Evolutionary conservation across 2,113 vertebrate species (phyloP), one percentile per base, ranked within the genome.

Genomic region (Nanorana parkeri): DNA sequence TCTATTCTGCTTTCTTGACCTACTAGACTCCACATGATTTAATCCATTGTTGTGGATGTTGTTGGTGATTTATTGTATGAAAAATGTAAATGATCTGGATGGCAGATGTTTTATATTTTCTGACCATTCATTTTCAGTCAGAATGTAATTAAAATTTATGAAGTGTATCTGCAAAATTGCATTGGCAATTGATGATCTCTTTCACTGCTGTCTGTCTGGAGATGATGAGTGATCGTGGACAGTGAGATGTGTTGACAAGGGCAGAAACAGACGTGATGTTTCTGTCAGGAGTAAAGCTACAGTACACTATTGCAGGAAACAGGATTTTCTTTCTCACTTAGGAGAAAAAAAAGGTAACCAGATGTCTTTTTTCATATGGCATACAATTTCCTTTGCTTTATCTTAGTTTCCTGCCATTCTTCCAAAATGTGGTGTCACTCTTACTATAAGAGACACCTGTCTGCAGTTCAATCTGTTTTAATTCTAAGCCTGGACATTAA

Each of bases 31-130:
- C 91, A 87, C 86, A 88, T 92, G 92, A 94, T 92, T 93, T 91
- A 94, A 92, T 90, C 89, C 89, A 87, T 85, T 92, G 91, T 91
- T 95, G 91, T 84, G 93, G 93, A 93, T 93, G 91, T 91, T 94
- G 95, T 92, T 91, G 91, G 92, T 96, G 95, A 97, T 97, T 96
- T 97, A 97, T 96, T 91, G 91, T 89, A 94, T 60, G 83, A 95
- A 95, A 93, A 95, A 94, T 94, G 92, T 95, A 96, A 95, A 96
- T 96, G 95, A 96, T 96, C 94, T 94, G 91, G 92, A 91, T 94
- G 96, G 96, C 96, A 97, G 96, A 97, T 98, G 96, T 97, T 97
- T 96, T 97, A 95, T 96, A 96, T 96, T 96, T 97, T 97, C 95
- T 98, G 96, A 97, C 95, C 96, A 96, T 96, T 97, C 96, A 95